Evolutionary conservation across 2,888 invertebrate species (phyloP).

Genomic region (Kuschelorhynchus macadamiae): DNA sequence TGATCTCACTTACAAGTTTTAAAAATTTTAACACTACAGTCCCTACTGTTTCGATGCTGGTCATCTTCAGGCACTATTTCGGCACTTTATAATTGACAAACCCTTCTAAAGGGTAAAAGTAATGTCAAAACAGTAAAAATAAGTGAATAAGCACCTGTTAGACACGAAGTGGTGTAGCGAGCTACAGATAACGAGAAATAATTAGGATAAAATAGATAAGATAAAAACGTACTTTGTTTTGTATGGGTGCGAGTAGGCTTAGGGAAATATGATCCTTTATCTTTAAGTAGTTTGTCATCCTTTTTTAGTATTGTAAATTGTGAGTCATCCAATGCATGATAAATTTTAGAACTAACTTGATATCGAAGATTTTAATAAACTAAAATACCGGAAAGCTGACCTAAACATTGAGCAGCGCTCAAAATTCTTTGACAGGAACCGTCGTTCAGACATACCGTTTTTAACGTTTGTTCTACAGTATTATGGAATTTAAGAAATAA

Average conservation of each 20-base stretch:
- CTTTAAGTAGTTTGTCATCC: neutral
- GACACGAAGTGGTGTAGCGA: slow-evolving; percentile 37
- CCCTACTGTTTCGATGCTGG: slow-evolving; percentile 85
- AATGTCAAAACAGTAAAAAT: neutral
- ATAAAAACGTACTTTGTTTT: slow-evolving; percentile 37
- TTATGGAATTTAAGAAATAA: no score
- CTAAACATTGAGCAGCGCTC: no score
- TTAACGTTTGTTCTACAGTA: no score
- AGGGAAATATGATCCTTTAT: slow-evolving; percentile 18
- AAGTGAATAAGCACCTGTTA: slow-evolving; percentile 29
- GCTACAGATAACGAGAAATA: slow-evolving; percentile 33
- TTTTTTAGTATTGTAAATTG: slow-evolving; percentile 3
- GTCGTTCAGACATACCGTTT: no score
- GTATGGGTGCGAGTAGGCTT: slow-evolving; percentile 13
- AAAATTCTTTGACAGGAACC: no score
- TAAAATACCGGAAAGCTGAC: no score
- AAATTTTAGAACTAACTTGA: no score
- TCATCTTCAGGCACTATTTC: slow-evolving; percentile 73
- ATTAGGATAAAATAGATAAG: slow-evolving; percentile 47
- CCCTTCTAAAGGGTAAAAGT: slow-evolving; percentile 2
- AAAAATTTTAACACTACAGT: slow-evolving; percentile 85
- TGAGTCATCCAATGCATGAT: no score
- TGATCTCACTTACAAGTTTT: slow-evolving; percentile 80
- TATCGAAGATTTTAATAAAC: no score
- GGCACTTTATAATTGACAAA: slow-evolving; percentile 2